Evolutionary conservation across 1,140 invertebrate species (phyloP), one percentile per base, ranked within the genome.

Genomic region (Lanistes nyassanus): DNA sequence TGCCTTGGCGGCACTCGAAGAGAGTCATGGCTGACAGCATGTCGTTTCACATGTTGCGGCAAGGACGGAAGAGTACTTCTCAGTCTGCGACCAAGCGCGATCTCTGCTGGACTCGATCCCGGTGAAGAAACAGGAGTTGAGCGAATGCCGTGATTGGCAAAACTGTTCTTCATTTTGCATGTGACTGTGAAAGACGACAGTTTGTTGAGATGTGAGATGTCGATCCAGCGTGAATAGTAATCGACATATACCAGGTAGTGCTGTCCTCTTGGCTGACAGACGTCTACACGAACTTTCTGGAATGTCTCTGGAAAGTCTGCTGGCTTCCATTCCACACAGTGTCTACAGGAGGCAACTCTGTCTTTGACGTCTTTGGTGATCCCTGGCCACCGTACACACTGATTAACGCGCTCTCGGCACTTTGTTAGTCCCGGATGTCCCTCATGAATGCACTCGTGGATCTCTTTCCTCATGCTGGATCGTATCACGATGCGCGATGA

Each of bases 131-230:
- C 51, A 26, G 71, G 71, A 62, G 55, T 74, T 26, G 71, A 47
- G 9, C 71, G 77, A 4, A 84, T 80, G 21, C 81, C 80, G 70
- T 80, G 75, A 31, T 65, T 69, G 2, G 76, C 77, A 71, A 85
- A 85, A 2, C 75, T 74, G 29, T 55, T 55, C 47, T 81, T 82
- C 39, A 81, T 39, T 13, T 76, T 71, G 19, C 65, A 36, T 11
- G 80, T 81, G 7, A 82, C 79, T 11, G 39, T 75, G 21, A 29
- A 9, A 7, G 76, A 47, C 26, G 74, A 79, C n/a, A 60, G 75
- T 39, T 47, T 37, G n/a, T n/a, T n/a, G n/a, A 82, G 60, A 23
- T 39, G 56, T 6, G 64, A 68, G 23, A 76, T 66, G 26, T 80
- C 80, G 5, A 79, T 58, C 34, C 62, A 82, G 19, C 67, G 53